A percentile compares a stretch with the other conserved stretches of the same genome.
Evolutionary conservation across 2,797 vertebrate genomes (phyloP).

Genomic region (Esox lucius): DNA sequence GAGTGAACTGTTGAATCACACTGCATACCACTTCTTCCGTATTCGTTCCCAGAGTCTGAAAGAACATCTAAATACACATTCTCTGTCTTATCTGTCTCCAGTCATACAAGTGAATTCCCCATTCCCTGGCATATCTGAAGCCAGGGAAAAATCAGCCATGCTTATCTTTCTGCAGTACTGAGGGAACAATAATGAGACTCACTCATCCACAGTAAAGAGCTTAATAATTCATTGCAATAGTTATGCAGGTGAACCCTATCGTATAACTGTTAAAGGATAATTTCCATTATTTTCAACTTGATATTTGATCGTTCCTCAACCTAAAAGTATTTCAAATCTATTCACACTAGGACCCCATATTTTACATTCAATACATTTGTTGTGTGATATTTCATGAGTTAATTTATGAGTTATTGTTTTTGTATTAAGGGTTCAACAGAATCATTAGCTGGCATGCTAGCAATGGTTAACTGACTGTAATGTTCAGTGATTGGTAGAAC

Average conservation of each 20-base stretch:
- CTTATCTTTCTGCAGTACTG: conserved; percentile 72
- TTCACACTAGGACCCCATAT: too few species aligned
- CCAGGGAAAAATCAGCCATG: conserved; percentile 67
- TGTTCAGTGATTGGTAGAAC: too few species aligned
- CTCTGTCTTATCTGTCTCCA: conserved; percentile 71
- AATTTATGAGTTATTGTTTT: too few species aligned
- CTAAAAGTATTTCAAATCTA: too few species aligned
- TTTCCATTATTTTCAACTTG: too few species aligned
- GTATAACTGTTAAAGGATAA: conserved; percentile 65
- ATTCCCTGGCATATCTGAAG: conserved; percentile 59
- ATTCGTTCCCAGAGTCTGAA: conserved; percentile 69
- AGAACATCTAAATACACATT: conserved; percentile 76
- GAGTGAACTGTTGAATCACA: conserved; percentile 54
- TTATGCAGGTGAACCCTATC: conserved; percentile 77
- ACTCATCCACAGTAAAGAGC: conserved; percentile 73
- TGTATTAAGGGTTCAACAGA: too few species aligned
- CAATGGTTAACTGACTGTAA: conserved; percentile 49
- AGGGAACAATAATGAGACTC: conserved; percentile 73
- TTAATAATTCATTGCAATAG: conserved; percentile 78
- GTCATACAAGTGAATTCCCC: conserved; percentile 65
- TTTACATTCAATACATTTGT: too few species aligned
- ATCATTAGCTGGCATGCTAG: conserved; percentile 56
- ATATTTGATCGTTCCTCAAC: too few species aligned
- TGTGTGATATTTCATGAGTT: too few species aligned
- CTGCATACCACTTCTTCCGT: conserved; percentile 66